A percentile compares a stretch with the other conserved stretches of the same genome.
These are phyloP conservation scores for Drosophila picticornis DNA, from an alignment of 2,888 invertebrate species.

Conservation along the genomic window DNA sequence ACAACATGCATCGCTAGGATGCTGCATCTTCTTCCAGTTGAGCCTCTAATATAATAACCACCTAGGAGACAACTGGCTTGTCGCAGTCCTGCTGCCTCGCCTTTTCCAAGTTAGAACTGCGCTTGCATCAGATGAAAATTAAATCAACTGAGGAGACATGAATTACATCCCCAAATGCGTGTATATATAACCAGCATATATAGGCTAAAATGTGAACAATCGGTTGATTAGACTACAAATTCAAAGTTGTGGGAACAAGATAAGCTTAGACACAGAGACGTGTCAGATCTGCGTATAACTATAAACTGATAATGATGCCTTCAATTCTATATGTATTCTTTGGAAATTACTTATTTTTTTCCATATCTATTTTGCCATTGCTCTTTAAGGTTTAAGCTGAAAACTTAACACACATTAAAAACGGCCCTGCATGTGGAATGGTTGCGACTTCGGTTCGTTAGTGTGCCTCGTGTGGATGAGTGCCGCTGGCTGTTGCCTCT, in stretches of 20 bases:
- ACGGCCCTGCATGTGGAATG: not conserved
- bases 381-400: not conserved
- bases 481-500: not conserved
- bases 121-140: too few species aligned
- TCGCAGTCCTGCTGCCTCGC: too few species aligned
- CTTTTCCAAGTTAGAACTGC: too few species aligned
- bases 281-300: too few species aligned
- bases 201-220: not conserved
- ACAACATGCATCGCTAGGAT: too few species aligned
- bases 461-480: constrained; percentile 2
- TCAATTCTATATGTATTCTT: not conserved
- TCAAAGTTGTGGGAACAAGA: not conserved
- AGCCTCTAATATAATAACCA: too few species aligned
- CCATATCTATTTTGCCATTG: not conserved
- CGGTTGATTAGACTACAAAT: not conserved
- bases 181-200: not conserved
- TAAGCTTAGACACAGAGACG: too few species aligned
- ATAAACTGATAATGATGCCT: not conserved
- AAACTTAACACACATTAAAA: not conserved
- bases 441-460: constrained; percentile 1
- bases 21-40: too few species aligned
- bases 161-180: not conserved
- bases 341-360: not conserved
- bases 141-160: too few species aligned
- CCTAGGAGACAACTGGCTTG: too few species aligned